A percentile compares a stretch with the other conserved stretches of the same genome.
Evolutionary conservation across 2,113 vertebrate species (phyloP).

Genomic region (Macquaria ambigua): DNA sequence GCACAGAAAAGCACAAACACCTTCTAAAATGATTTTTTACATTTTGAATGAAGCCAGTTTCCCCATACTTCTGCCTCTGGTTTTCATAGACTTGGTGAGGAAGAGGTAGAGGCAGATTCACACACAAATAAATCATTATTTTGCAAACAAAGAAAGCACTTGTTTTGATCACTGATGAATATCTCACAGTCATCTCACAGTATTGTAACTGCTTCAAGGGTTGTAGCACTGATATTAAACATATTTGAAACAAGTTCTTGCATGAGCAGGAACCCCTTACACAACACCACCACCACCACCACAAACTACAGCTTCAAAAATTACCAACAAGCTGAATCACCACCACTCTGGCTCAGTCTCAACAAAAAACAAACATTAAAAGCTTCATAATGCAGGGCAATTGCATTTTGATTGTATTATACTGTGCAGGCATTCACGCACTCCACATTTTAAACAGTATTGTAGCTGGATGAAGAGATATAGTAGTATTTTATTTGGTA

Average conservation of each 20-base stretch:
- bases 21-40: neutral
- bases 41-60: neutral
- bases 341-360: neutral
- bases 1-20: neutral
- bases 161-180: neutral
- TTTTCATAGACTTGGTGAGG: neutral
- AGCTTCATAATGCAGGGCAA: conserved; percentile 8
- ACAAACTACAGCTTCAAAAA: neutral
- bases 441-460: neutral
- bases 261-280: neutral
- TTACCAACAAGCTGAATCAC: conserved; percentile 16
- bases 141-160: neutral
- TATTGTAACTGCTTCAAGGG: no score
- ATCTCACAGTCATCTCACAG: no score
- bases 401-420: conserved; percentile 1
- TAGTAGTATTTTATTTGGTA: neutral
- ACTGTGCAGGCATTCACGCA: neutral
- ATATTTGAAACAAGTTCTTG: neutral
- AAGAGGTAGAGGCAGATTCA: neutral
- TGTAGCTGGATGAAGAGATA: neutral
- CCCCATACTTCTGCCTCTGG: neutral
- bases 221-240: neutral
- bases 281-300: conserved; percentile 5
- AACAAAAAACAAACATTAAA: conserved; percentile 12
- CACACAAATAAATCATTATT: neutral